Evolutionary conservation across 2,888 invertebrate genomes (phyloP).

Genomic region (Eumerus sabulonum): DNA sequence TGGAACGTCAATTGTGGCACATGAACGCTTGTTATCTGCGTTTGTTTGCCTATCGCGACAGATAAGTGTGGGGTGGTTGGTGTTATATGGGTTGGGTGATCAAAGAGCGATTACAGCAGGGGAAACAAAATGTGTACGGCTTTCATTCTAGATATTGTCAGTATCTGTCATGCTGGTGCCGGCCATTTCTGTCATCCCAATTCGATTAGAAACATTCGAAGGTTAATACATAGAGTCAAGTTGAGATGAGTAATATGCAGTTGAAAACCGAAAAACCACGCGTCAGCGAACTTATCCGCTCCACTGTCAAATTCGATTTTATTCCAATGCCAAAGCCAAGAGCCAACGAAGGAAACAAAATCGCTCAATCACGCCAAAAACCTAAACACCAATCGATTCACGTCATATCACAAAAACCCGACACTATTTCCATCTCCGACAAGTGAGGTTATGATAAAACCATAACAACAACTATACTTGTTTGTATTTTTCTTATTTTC

Average conservation of each 20-base stretch:
- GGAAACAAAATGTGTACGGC: constrained; percentile 1
- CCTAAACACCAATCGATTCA: constrained; percentile 29
- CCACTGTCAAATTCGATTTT: constrained; percentile 31
- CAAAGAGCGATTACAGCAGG: constrained; percentile 19
- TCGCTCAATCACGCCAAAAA: constrained; percentile 46
- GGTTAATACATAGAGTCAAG: too few species aligned
- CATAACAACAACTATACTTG: constrained; percentile 44
- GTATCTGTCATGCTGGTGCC: too few species aligned
- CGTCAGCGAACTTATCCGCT: neutral
- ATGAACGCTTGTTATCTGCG: constrained; percentile 31
- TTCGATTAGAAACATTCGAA: too few species aligned
- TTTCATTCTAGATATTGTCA: too few species aligned
- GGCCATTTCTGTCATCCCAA: too few species aligned
- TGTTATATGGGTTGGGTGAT: constrained; percentile 6
- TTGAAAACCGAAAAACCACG: too few species aligned
- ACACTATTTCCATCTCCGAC: constrained; percentile 3
- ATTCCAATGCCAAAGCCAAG: constrained; percentile 27
- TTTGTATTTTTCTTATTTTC: constrained; percentile 6
- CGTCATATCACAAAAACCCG: constrained; percentile 57
- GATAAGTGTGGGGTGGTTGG: constrained; percentile 41
- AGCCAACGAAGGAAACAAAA: constrained; percentile 19
- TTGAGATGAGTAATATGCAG: too few species aligned
- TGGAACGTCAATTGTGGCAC: too few species aligned
- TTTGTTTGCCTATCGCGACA: constrained; percentile 42
- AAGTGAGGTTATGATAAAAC: constrained; percentile 27